A percentile compares a stretch with the other conserved stretches of the same genome.
Conservation (phyloP, 1,140 invertebrate genomes). For the Pogonognathellus flavescens region DNA sequence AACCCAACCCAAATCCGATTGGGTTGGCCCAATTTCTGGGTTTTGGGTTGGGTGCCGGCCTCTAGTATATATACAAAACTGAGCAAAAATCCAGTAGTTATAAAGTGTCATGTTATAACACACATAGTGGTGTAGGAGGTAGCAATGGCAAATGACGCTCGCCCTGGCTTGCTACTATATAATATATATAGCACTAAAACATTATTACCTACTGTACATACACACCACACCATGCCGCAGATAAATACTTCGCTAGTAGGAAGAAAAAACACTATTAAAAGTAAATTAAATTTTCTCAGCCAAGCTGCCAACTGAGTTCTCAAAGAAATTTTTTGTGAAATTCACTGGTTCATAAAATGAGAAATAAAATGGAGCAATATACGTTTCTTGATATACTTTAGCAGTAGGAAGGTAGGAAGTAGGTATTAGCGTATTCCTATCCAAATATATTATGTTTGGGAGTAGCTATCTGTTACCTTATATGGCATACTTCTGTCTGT, state of each 20-base stretch:
- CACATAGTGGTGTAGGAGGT: conserved; percentile 14
- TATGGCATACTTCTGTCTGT: background rate
- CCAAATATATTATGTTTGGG: background rate
- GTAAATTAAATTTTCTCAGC: conserved; percentile 31
- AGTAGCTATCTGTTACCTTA: conserved; percentile 1
- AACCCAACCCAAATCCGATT: too few species aligned
- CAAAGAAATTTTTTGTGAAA: conserved; percentile 26
- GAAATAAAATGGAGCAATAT: conserved; percentile 12
- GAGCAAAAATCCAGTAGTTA: conserved; percentile 23
- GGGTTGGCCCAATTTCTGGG: too few species aligned
- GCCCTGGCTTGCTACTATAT: background rate
- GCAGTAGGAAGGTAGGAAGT: background rate
- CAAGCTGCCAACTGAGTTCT: conserved; percentile 9
- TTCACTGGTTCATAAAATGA: conserved; percentile 19
- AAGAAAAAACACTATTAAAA: conserved; percentile 35
- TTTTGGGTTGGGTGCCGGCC: too few species aligned
- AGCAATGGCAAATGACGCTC: background rate
- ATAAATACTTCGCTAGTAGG: background rate
- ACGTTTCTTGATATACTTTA: background rate
- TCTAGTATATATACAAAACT: too few species aligned
- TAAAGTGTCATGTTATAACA: conserved; percentile 45
- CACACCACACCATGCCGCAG: background rate
- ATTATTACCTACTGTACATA: background rate
- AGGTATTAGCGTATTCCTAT: background rate
- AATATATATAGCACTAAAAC: background rate